phyloP scores from a whole-genome alignment of 92 coral and sea anemone genomes.

The Parazoanthus atlanticus region DNA sequence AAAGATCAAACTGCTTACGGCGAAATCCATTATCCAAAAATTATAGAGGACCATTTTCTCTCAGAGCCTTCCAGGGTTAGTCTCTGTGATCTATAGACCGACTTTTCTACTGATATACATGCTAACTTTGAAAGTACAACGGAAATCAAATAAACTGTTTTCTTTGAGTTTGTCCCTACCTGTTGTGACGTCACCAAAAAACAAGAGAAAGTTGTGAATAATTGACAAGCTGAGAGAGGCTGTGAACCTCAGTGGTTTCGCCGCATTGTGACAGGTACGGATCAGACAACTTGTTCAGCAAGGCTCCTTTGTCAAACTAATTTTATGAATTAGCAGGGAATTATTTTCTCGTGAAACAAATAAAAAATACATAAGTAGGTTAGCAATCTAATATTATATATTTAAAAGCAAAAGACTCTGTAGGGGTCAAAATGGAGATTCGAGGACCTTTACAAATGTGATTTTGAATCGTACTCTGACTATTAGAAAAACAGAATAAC shows the following conservation, averaged over 20 bases:
- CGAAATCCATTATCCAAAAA: slow-evolving; percentile 95
- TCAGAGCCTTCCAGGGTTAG: not conserved
- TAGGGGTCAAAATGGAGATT: not conserved
- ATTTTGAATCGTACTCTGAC: not conserved
- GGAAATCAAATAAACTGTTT: not conserved
- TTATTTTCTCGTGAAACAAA: not conserved
- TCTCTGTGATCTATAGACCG: not conserved
- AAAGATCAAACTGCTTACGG: slow-evolving; percentile 76
- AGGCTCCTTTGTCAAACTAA: not conserved
- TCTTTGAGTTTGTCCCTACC: slow-evolving; percentile 15
- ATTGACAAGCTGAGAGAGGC: not conserved
- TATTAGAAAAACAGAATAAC: too few relatives aligned
- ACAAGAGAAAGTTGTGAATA: slow-evolving; percentile 24
- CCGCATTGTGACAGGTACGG: not conserved
- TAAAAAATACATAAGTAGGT: not conserved
- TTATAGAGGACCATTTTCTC: slow-evolving; percentile 72
- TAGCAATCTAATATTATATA: not conserved
- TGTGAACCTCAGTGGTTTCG: slow-evolving; percentile 27
- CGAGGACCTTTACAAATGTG: not conserved
- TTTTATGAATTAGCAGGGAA: not conserved
- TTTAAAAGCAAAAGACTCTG: too few relatives aligned
- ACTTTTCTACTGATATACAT: not conserved
- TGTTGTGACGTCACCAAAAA: slow-evolving; percentile 34
- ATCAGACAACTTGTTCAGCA: not conserved
- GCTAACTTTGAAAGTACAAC: not conserved